Evolutionary conservation across 2,113 vertebrate species (phyloP).

Genomic region (Lepus europaeus): DNA sequence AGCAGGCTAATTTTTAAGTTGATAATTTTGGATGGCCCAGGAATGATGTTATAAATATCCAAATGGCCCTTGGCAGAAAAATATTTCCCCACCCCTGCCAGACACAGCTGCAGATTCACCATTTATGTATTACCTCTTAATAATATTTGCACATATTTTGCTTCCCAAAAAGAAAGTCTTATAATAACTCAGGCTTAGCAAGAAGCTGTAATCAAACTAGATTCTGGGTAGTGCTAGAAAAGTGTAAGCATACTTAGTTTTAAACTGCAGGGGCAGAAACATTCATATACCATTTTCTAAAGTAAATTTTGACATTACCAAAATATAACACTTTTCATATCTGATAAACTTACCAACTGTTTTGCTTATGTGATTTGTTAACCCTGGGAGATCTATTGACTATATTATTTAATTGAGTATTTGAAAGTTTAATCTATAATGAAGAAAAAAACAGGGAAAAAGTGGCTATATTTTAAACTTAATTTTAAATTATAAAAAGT

Average conservation of each 20-base stretch:
- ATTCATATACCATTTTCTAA: neutral
- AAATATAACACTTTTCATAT: neutral
- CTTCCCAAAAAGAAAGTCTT: constrained; percentile 62
- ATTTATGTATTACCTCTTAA: constrained; percentile 52
- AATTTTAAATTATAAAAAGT: constrained; percentile 7
- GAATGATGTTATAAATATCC: too few relatives aligned
- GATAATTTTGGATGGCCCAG: too few relatives aligned
- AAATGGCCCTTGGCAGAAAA: too few relatives aligned
- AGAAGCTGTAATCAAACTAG: constrained; percentile 48
- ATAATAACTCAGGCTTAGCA: constrained; percentile 57
- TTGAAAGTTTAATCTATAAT: neutral
- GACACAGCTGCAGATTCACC: constrained; percentile 55
- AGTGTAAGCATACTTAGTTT: constrained; percentile 57
- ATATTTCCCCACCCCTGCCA: neutral
- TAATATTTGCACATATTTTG: constrained; percentile 44
- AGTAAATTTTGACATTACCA: neutral
- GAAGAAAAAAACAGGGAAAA: neutral
- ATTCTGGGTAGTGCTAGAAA: constrained; percentile 64
- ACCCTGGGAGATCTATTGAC: neutral
- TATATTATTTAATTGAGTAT: neutral
- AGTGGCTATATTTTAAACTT: neutral
- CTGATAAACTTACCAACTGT: neutral
- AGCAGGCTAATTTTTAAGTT: too few relatives aligned
- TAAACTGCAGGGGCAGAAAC: constrained; percentile 36
- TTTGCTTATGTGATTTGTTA: neutral